Conservation (phyloP, 2,113 vertebrate genomes). For the Megalops atlanticus region DNA sequence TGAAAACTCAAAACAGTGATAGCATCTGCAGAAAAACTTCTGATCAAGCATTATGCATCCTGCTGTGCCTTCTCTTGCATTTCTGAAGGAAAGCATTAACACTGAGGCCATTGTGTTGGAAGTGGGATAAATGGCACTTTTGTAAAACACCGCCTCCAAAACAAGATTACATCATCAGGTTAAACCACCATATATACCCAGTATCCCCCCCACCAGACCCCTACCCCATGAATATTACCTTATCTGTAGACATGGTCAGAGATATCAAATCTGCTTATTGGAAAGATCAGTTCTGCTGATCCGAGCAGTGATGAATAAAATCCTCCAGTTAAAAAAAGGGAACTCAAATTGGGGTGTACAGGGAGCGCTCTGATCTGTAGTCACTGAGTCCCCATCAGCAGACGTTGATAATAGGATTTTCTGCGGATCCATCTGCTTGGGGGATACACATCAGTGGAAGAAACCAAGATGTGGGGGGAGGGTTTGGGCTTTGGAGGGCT, state of each 20-base stretch:
- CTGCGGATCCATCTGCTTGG: constrained; percentile 28
- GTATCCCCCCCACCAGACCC: no score
- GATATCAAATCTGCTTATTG: not conserved
- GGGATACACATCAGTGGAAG: not conserved
- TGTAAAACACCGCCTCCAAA: not conserved
- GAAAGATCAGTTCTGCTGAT: not conserved
- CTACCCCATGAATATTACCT: constrained; percentile 35
- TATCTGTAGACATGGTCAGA: constrained; percentile 44
- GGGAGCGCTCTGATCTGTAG: constrained; percentile 1
- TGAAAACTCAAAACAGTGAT: not conserved
- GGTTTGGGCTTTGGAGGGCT: no score
- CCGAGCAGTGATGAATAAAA: constrained; percentile 3
- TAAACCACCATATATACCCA: no score
- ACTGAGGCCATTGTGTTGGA: not conserved
- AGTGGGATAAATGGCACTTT: not conserved
- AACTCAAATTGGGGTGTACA: not conserved
- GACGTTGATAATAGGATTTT: constrained; percentile 48
- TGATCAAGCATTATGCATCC: not conserved
- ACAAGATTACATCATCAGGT: not conserved
- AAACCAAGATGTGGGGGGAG: not conserved
- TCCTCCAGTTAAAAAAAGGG: not conserved
- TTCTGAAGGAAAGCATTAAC: not conserved
- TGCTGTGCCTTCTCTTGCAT: not conserved
- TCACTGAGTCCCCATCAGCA: not conserved
- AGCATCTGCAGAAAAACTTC: not conserved